Conservation (phyloP, 2,888 invertebrate species). For the Ornithoptera priamus region DNA sequence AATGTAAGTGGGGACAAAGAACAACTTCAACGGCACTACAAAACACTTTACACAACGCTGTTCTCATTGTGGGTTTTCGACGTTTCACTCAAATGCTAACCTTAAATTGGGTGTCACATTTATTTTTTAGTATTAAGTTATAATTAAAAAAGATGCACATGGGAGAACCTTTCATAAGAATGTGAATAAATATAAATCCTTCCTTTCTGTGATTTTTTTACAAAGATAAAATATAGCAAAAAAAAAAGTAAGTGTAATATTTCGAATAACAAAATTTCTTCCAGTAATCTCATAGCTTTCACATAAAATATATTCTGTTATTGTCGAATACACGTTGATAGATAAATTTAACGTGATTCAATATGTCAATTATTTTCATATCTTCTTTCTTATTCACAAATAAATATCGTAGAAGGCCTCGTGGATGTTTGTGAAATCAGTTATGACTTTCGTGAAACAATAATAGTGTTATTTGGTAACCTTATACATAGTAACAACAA, state of each 20-base stretch:
- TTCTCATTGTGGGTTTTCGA: conserved; percentile 9
- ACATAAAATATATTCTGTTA: neutral
- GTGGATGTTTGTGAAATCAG: neutral
- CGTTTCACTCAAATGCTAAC: neutral
- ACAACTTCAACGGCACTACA: conserved; percentile 27
- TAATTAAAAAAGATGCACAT: neutral
- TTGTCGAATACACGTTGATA: neutral
- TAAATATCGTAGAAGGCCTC: neutral
- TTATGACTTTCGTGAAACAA: neutral
- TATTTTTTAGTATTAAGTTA: neutral
- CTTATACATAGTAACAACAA: neutral
- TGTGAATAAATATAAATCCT: too few species aligned
- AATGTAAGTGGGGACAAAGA: conserved; percentile 27
- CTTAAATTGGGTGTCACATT: neutral
- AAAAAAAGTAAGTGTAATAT: neutral
- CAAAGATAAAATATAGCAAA: too few species aligned
- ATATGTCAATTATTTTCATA: conserved; percentile 1
- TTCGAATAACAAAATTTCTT: neutral
- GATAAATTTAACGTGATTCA: conserved; percentile 1
- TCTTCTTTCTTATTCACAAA: neutral
- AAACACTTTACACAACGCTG: conserved; percentile 25
- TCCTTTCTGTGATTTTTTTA: too few species aligned
- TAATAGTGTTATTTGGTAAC: neutral
- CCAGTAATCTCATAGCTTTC: neutral
- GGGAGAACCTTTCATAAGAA: too few species aligned